Conservation (phyloP, 2,113 vertebrate species). For the Oceanites oceanicus region DNA sequence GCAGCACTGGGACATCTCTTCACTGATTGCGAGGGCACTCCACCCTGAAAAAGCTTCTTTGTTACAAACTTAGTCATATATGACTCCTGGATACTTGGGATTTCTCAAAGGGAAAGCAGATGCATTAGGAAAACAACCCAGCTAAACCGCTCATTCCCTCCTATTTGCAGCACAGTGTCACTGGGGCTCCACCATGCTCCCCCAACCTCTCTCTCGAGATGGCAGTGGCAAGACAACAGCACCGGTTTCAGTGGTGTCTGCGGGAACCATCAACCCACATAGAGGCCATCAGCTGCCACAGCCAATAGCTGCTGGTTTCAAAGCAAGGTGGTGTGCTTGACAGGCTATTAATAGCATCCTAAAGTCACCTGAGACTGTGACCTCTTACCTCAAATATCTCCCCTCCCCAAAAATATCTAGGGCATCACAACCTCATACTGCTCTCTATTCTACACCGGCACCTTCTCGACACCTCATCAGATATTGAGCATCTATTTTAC, state of each 20-base stretch:
- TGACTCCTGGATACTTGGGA: fast-evolving
- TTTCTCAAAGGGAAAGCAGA: background rate
- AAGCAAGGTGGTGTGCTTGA: background rate
- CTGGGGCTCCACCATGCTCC: background rate
- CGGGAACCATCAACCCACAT: background rate
- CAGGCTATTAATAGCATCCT: background rate
- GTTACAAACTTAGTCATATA: background rate
- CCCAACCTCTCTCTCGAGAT: background rate
- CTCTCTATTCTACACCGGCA: background rate
- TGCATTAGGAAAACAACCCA: background rate
- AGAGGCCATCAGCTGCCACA: background rate
- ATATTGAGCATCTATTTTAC: background rate
- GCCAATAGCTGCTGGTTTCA: background rate
- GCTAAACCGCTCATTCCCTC: background rate
- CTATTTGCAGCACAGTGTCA: background rate
- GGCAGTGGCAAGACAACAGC: background rate
- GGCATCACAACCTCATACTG: background rate
- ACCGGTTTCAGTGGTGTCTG: background rate
- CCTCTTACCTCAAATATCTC: background rate
- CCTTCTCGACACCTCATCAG: background rate
- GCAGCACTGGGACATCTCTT: background rate
- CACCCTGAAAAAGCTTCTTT: background rate
- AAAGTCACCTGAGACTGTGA: background rate
- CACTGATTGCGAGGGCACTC: background rate
- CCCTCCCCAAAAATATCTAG: background rate